Evolutionary conservation across 2,888 invertebrate species (phyloP).

Genomic region (Marasmarcha lunaedactyla): DNA sequence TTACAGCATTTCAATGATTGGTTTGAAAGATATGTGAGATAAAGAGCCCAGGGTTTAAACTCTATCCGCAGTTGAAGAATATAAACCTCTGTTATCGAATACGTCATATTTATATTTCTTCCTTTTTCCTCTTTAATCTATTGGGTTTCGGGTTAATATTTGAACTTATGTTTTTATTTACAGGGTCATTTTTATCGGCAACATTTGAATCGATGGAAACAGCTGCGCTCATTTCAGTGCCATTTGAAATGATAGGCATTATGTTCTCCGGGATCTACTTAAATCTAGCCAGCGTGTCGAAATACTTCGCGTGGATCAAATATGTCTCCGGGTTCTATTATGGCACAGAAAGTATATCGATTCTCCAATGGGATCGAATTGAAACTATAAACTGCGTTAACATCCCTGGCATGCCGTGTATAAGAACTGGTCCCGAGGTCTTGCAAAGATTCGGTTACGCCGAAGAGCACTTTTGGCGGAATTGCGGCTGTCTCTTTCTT

Average conservation of each 20-base stretch:
- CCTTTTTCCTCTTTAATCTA: too few relatives aligned
- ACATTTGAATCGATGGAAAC: slow-evolving; percentile 76
- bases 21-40: too few relatives aligned
- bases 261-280: slow-evolving; percentile 77
- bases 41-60: too few relatives aligned
- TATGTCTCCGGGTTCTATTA: slow-evolving; percentile 79
- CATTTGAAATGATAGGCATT: slow-evolving; percentile 74
- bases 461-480: slow-evolving; percentile 46
- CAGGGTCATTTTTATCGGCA: slow-evolving; percentile 76
- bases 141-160: too few relatives aligned
- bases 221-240: slow-evolving; percentile 76
- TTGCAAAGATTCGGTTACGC: slow-evolving; percentile 67
- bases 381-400: slow-evolving; percentile 68
- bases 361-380: slow-evolving; percentile 75
- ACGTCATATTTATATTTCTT: too few relatives aligned
- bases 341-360: slow-evolving; percentile 76
- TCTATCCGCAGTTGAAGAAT: too few relatives aligned
- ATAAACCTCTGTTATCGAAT: too few relatives aligned
- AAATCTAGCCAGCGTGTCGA: slow-evolving; percentile 70
- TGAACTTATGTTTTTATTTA: slow-evolving; percentile 16
- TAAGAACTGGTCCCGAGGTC: slow-evolving; percentile 71
- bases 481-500: slow-evolving; percentile 42
- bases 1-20: too few relatives aligned
- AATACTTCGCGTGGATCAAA: slow-evolving; percentile 67
- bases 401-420: slow-evolving; percentile 69